phyloP scores from a whole-genome alignment of 2,797 vertebrate species.

The Fundulus diaphanus region DNA sequence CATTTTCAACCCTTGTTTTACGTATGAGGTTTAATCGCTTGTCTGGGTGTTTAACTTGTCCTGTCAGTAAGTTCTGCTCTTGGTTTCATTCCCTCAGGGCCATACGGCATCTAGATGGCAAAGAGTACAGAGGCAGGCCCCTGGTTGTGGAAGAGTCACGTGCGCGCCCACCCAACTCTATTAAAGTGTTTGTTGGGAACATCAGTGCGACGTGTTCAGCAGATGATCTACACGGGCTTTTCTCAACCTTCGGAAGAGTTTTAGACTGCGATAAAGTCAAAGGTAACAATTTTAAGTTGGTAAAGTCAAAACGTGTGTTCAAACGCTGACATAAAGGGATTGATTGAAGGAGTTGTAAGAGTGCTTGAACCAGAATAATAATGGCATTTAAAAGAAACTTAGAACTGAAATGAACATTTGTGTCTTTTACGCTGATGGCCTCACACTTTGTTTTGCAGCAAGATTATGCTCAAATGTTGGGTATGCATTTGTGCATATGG shows the following conservation, averaged over 20 bases:
- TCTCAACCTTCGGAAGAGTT: constrained; percentile 92
- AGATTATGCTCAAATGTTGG: constrained; percentile 89
- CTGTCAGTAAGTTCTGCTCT: neutral
- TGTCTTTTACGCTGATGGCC: neutral
- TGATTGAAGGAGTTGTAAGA: neutral
- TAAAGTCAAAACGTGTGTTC: too few relatives aligned
- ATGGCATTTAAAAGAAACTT: neutral
- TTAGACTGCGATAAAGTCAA: constrained; percentile 98
- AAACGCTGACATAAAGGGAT: too few relatives aligned
- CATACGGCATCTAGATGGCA: constrained; percentile 91
- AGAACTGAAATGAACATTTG: neutral
- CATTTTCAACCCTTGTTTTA: neutral
- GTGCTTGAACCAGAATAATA: neutral
- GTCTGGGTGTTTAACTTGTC: neutral
- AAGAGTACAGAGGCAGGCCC: constrained; percentile 90
- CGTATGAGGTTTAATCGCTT: neutral
- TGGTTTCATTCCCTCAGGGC: constrained; percentile 73
- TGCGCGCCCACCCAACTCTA: constrained; percentile 92
- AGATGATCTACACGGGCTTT: constrained; percentile 90
- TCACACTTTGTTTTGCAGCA: constrained; percentile 58
- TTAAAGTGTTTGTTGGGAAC: constrained; percentile 97
- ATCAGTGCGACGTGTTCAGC: constrained; percentile 91
- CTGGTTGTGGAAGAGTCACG: constrained; percentile 94
- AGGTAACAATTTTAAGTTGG: constrained; percentile 77
- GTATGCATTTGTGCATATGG: constrained; percentile 98